Evolutionary conservation across 2,888 invertebrate genomes (phyloP).

Genomic region (Sinodicranocentrus sp.): DNA sequence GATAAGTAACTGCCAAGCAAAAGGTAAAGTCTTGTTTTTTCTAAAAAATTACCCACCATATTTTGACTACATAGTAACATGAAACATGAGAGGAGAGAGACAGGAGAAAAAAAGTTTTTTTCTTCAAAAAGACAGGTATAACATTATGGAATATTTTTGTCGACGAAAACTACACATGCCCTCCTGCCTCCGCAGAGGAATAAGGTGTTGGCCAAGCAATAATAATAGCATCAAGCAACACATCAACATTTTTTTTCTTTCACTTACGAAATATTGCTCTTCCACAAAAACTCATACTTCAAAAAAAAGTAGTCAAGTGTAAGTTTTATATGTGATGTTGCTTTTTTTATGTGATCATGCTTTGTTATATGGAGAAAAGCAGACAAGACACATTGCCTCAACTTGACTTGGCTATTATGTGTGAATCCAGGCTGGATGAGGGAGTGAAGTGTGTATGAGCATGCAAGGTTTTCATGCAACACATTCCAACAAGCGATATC

Average conservation of each 20-base stretch:
- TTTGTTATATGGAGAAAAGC: constrained; percentile 24
- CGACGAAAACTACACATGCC: background rate
- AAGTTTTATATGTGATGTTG: constrained; percentile 10
- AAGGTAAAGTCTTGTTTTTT: constrained; percentile 27
- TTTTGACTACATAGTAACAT: constrained; percentile 21
- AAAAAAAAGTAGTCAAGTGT: constrained; percentile 21
- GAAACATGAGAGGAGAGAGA: constrained; percentile 28
- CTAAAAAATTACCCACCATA: constrained; percentile 10
- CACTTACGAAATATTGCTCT: constrained; percentile 32
- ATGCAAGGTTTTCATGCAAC: constrained; percentile 25
- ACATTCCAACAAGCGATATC: constrained; percentile 43
- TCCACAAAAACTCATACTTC: constrained; percentile 30
- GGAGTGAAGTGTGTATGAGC: constrained; percentile 9
- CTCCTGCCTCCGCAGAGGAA: background rate
- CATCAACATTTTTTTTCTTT: constrained; percentile 51
- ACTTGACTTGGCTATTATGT: constrained; percentile 40
- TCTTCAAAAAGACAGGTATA: constrained; percentile 37
- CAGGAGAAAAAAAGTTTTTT: constrained; percentile 7
- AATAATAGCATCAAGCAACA: constrained; percentile 60
- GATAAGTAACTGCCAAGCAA: constrained; percentile 36
- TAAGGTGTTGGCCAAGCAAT: constrained; percentile 61
- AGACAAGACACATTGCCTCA: constrained; percentile 48
- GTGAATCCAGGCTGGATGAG: constrained; percentile 30
- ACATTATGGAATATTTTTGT: constrained; percentile 36
- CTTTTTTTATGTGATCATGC: constrained; percentile 30